Evolutionary conservation across 2,888 invertebrate species (phyloP).

Genomic region (Brachyopa scutellaris): DNA sequence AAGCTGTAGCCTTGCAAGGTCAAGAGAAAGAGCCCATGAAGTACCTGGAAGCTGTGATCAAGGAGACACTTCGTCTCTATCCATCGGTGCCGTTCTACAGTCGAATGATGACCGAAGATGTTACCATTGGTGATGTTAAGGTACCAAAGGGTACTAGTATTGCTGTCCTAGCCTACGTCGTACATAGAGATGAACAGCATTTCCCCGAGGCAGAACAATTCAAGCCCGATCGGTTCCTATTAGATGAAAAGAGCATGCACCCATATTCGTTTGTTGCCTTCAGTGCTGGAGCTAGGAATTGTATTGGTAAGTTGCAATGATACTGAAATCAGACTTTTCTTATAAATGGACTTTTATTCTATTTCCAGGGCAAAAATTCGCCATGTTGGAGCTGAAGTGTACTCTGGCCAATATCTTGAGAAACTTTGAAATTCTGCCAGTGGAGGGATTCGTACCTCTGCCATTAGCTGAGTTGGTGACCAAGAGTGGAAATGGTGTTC

Average conservation of each 20-base stretch:
- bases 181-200: conserved; percentile 82
- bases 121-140: conserved; percentile 79
- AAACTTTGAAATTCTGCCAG: conserved; percentile 78
- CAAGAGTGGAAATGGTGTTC: conserved; percentile 80
- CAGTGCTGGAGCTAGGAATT: conserved; percentile 80
- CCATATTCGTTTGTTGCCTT: conserved; percentile 80
- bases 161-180: conserved; percentile 80
- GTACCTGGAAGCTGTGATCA: conserved; percentile 84
- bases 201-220: conserved; percentile 82
- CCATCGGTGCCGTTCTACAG: conserved; percentile 83
- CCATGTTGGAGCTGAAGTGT: conserved; percentile 80
- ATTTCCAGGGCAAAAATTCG: conserved; percentile 80
- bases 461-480: conserved; percentile 78
- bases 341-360: no score
- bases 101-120: conserved; percentile 82
- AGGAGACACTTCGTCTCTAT: conserved; percentile 84
- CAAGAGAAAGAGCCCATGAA: conserved; percentile 80
- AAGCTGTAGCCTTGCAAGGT: conserved; percentile 80
- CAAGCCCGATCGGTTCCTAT: conserved; percentile 79
- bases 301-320: conserved; percentile 78
- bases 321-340: no score
- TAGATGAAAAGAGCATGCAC: conserved; percentile 76
- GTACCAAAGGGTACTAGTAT: conserved; percentile 81
- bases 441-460: conserved; percentile 75
- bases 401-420: conserved; percentile 77